These are phyloP conservation scores for Chrysogorgia sp. DNA, from an alignment of 92 coral and sea anemone species.

Conservation along the genomic window DNA sequence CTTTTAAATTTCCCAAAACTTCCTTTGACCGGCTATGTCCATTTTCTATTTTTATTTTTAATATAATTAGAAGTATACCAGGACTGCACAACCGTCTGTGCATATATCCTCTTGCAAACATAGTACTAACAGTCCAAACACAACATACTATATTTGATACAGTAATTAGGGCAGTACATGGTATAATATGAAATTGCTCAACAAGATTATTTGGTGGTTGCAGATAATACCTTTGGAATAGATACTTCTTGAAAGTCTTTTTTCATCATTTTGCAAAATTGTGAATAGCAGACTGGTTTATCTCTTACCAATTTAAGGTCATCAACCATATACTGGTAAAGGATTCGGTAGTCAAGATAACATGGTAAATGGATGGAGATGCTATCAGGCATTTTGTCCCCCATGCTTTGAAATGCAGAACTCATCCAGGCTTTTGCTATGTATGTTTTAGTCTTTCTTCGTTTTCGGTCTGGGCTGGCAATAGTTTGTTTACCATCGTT, in stretches of 20 bases:
- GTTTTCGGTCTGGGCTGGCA: neutral
- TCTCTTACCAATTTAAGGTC: slow-evolving; percentile 15
- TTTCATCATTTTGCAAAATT: slow-evolving; percentile 50
- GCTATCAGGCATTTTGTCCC: slow-evolving; percentile 62
- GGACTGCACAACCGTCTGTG: too few species aligned
- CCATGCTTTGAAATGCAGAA: slow-evolving; percentile 40
- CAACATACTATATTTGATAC: too few species aligned
- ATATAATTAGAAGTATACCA: too few species aligned
- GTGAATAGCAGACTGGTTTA: slow-evolving; percentile 43
- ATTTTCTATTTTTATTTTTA: too few species aligned
- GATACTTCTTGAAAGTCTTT: slow-evolving; percentile 52
- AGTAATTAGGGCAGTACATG: too few species aligned
- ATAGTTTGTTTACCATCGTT: neutral
- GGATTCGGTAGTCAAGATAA: slow-evolving; percentile 42
- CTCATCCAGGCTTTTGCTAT: slow-evolving; percentile 60
- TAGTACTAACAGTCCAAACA: too few species aligned
- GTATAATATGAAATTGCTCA: too few species aligned
- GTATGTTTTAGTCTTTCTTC: slow-evolving; percentile 34
- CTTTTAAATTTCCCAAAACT: too few species aligned
- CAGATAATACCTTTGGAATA: slow-evolving; percentile 50
- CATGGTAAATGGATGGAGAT: slow-evolving; percentile 43
- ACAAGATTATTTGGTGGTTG: too few species aligned
- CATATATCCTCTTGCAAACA: too few species aligned
- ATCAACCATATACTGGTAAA: slow-evolving; percentile 41
- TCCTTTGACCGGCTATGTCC: too few species aligned